Evolutionary conservation across 2,797 vertebrate species (phyloP), one percentile per base, ranked within the genome.

Genomic region (Acanthurus lineatus): DNA sequence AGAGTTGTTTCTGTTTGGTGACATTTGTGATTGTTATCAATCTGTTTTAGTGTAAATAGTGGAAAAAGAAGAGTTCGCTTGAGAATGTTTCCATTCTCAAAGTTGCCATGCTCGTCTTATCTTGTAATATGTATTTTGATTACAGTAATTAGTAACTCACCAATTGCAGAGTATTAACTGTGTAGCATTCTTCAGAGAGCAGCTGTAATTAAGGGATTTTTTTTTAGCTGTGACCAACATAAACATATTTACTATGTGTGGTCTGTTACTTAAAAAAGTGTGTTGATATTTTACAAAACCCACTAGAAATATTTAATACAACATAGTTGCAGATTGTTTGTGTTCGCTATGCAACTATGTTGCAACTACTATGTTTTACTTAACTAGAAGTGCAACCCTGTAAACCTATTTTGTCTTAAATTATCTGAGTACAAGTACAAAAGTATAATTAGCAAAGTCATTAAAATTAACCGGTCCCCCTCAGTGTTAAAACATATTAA

Each of bases 121-220:
- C 53, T 71, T 73, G 57, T 83, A 83, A 83, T 76, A 42, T 68
- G 64, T 59, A 67, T 82, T 84, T 87, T 85, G 54, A 64, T 75
- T 52, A 22, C 60, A 61, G 56, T 81, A 87, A 87, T 88, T 81
- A 77, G 42, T 76, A 17, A 28, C 19, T 5, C 61, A 51, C 51
- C 40, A 69, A 7, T 47, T 79, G 44, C 12, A 69, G 79, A 68
- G 32, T 32, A 32, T 32, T 32, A 32, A 32, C 32, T 32, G 32
- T 32, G 77, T 58, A 28, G n/a, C 47, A 52, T 76, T 84, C 65
- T 85, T 58, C 79, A 79, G 57, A 61, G 42, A 80, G 42, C 62
- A 65, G 69, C 67, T 82, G 69, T 85, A 86, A 89, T 92, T 87
- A 87, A 59, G 19, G 79, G 88, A 84, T 90, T 73, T 48, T 80